Evolutionary conservation across 2,797 vertebrate species (phyloP), one percentile per base, ranked within the genome.

Genomic region (Esox lucius): DNA sequence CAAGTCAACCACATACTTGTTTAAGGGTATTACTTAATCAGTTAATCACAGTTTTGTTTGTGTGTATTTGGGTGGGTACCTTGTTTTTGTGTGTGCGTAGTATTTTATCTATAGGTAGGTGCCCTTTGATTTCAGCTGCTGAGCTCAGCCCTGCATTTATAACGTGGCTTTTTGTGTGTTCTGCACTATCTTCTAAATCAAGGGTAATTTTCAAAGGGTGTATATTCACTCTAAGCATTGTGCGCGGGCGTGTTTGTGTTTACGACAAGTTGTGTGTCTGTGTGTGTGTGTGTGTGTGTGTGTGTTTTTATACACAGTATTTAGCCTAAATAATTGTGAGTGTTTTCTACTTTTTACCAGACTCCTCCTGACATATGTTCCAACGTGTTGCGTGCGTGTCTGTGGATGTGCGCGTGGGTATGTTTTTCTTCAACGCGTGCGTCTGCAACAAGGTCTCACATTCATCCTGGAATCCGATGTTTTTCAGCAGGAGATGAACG

Each of bases 291-390:
- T 16, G 26, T 46, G 49, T 59, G 66, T 69, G 73, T 13, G 49
- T 28, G 22, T 17, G 13, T 64, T 15, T 64, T 24, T 67, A 1
- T 64, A 19, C 62, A 28, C 62, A 13, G 26, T 59, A 53, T n/a
- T 8, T 42, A 19, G 35, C 35, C 35, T 39, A 39, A 39, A 39
- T 39, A 39, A 39, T 2, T 39, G 35, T 3, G 28, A 31, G 3
- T 3, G 35, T 9, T 31, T 4, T 61, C 22, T 3, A 6, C 3
- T 72, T 31, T n/a, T 28, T 33, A 46, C 22, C 72, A 53, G 70
- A 42, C 51, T 49, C 76, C 19, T 73, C 51, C 39, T 16, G 67
- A 28, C 65, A 28, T 68, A 17, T 73, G 67, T 31, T 31, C 22
- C 61, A 24, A 35, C 24, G 26, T 42, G 35, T 39, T 39, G 35